Conservation (phyloP, 2,797 vertebrate species). For the Microctenopoma stevenorrisi region DNA sequence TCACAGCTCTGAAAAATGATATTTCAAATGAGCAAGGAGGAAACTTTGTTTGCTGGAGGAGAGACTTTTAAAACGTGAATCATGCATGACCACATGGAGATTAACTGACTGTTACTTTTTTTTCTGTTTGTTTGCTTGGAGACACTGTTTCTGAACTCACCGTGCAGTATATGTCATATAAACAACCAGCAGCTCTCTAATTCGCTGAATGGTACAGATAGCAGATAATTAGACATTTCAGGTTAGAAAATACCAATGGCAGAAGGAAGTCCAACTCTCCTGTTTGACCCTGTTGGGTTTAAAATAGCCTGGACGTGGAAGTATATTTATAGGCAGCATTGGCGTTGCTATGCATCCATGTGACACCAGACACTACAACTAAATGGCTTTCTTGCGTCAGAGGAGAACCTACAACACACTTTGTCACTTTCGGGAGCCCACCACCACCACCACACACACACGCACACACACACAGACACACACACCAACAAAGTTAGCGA, state of each 20-base stretch:
- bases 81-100: no score
- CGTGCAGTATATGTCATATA: no score
- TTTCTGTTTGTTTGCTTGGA: not conserved
- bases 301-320: slow-evolving; percentile 86
- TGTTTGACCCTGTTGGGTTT: slow-evolving; percentile 73
- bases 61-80: no score
- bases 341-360: slow-evolving; percentile 88
- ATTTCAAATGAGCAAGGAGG: no score
- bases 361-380: slow-evolving; percentile 92
- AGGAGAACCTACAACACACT: slow-evolving; percentile 90
- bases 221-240: slow-evolving; percentile 21
- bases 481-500: slow-evolving; percentile 46
- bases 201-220: not conserved
- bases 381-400: slow-evolving; percentile 91
- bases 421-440: slow-evolving; percentile 87
- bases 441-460: slow-evolving; percentile 60
- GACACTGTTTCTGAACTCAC: not conserved
- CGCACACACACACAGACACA: no score
- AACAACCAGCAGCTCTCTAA: not conserved
- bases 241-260: slow-evolving; percentile 37
- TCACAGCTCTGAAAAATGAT: no score
- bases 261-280: slow-evolving; percentile 68
- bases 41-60: no score
- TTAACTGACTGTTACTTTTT: not conserved
- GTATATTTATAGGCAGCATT: slow-evolving; percentile 91